Evolutionary conservation across 2,888 invertebrate genomes (phyloP).

Genomic region (Keiferia lycopersicella): DNA sequence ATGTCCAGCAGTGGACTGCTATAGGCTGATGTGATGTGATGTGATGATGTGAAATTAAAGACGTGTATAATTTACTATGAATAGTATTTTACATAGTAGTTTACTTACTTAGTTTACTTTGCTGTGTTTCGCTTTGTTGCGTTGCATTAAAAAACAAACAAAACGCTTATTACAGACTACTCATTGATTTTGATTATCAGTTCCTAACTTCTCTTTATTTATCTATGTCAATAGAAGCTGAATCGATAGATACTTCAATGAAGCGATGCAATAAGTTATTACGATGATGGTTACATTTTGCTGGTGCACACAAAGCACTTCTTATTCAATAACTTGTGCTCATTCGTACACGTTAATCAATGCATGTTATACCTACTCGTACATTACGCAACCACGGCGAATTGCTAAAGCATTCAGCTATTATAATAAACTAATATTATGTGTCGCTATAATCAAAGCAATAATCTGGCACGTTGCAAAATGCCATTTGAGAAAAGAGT

Average conservation of each 20-base stretch:
- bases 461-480: neutral
- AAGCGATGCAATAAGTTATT: constrained; percentile 3
- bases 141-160: neutral
- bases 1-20: too few relatives aligned
- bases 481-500: constrained; percentile 3
- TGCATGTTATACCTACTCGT: neutral
- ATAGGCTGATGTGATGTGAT: too few relatives aligned
- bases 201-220: neutral
- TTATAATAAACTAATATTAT: constrained; percentile 9
- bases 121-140: neutral
- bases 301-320: neutral
- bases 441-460: neutral
- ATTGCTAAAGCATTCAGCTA: constrained; percentile 11
- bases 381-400: constrained; percentile 2
- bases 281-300: neutral
- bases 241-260: constrained; percentile 4
- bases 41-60: too few relatives aligned
- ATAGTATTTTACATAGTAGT: neutral
- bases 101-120: neutral
- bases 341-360: constrained; percentile 11
- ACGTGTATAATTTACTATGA: neutral
- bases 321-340: constrained; percentile 12
- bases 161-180: neutral
- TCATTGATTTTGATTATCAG: neutral
- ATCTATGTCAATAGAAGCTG: neutral